These are phyloP conservation scores for Micrastur ruficollis DNA, from an alignment of 2,797 vertebrate genomes.

Conservation along the genomic window DNA sequence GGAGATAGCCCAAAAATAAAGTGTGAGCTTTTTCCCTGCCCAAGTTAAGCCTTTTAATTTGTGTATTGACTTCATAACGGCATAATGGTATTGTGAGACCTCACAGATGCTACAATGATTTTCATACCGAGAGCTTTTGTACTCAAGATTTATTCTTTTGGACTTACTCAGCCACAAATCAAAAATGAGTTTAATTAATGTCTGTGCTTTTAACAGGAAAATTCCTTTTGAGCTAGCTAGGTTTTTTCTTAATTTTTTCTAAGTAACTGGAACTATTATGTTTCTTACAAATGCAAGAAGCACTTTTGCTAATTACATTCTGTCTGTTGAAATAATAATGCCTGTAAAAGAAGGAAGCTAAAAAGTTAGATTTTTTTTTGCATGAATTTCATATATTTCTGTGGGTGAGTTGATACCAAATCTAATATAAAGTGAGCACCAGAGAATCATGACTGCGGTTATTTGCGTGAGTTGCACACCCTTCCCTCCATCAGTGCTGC, in stretches of 20 bases:
- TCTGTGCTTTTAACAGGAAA: slow-evolving; percentile 27
- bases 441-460: not conserved
- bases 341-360: not conserved
- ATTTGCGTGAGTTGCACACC: not conserved
- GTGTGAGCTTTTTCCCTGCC: not conserved
- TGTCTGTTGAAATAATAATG: not conserved
- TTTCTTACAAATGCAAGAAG: not conserved
- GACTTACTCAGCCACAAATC: not conserved
- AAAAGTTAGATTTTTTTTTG: not conserved
- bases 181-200: slow-evolving; percentile 8
- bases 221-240: not conserved
- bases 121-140: not conserved
- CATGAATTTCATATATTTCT: not conserved
- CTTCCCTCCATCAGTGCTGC: not conserved
- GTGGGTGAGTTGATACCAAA: not conserved
- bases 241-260: not conserved
- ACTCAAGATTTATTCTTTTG: not conserved
- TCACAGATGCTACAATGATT: not conserved
- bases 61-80: not conserved
- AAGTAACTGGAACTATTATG: not conserved
- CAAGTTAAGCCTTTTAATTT: slow-evolving; percentile 32
- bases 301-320: slow-evolving; percentile 5
- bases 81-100: not conserved
- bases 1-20: not conserved
- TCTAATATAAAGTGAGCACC: not conserved